Evolutionary conservation across 2,797 vertebrate genomes (phyloP).

Genomic region (Syngnathus acus): DNA sequence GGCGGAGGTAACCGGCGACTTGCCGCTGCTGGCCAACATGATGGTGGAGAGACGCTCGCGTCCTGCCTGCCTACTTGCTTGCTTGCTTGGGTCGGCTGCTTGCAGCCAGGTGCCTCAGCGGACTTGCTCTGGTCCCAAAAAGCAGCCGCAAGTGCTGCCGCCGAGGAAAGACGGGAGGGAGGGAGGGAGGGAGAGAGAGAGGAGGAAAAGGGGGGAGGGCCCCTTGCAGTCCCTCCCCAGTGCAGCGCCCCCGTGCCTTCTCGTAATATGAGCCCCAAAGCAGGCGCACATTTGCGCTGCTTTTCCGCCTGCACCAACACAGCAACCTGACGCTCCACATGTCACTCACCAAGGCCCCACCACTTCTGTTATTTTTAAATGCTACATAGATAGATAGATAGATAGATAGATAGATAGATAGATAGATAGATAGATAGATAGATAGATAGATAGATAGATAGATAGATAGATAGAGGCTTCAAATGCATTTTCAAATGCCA

Average conservation of each 20-base stretch:
- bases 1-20: slow-evolving; percentile 29
- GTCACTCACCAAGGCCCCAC: neutral
- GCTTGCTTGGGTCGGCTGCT: slow-evolving; percentile 8
- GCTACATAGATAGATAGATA: neutral
- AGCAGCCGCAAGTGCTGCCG: neutral
- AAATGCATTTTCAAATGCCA: too few species aligned
- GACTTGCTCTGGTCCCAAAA: slow-evolving; percentile 13
- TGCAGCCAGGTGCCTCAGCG: slow-evolving; percentile 24
- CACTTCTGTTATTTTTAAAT: slow-evolving; percentile 8
- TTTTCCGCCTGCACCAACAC: slow-evolving; percentile 4
- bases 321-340: slow-evolving; percentile 5
- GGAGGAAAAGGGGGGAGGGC: neutral
- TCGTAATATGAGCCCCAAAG: slow-evolving; percentile 46
- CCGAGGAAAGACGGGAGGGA: slow-evolving; percentile 1
- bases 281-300: slow-evolving; percentile 26
- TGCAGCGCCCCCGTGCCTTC: slow-evolving; percentile 18
- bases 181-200: neutral
- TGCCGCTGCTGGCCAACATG: slow-evolving; percentile 58
- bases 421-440: too few species aligned
- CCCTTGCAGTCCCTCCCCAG: slow-evolving; percentile 43
- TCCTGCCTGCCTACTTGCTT: neutral
- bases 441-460: too few species aligned
- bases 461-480: too few species aligned
- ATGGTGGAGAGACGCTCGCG: slow-evolving; percentile 1
- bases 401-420: too few species aligned